Evolutionary conservation across 2,888 invertebrate species (phyloP).

Genomic region (Nymphalis urticae): DNA sequence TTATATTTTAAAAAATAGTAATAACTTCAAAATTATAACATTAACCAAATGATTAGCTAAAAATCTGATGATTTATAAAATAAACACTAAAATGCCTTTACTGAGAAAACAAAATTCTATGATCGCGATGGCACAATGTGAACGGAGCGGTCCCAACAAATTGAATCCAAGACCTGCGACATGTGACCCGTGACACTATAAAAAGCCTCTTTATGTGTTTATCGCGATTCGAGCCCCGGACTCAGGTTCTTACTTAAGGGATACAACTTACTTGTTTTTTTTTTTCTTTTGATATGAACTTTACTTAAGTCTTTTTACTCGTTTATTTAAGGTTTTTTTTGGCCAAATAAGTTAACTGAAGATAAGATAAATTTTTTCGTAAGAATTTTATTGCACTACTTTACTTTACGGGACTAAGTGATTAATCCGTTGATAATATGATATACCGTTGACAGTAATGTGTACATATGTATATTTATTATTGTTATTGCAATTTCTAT

Average conservation of each 20-base stretch:
- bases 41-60: no score
- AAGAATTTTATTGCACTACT: no score
- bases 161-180: conserved; percentile 38
- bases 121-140: conserved; percentile 41
- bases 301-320: not conserved
- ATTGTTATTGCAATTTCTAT: no score
- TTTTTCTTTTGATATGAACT: conserved; percentile 3
- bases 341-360: no score
- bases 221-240: conserved; percentile 51
- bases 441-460: no score
- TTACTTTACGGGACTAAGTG: no score
- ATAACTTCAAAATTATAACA: no score
- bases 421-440: no score
- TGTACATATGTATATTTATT: no score
- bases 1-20: no score
- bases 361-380: no score
- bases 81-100: conserved; percentile 8
- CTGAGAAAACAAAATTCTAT: not conserved
- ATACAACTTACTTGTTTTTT: conserved; percentile 1
- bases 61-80: not conserved
- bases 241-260: conserved; percentile 11
- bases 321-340: not conserved
- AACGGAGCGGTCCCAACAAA: conserved; percentile 49
- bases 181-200: conserved; percentile 38
- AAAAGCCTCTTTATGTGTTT: conserved; percentile 51